Evolutionary conservation across 2,888 invertebrate species (phyloP).

Genomic region (Lathronympha strigana): DNA sequence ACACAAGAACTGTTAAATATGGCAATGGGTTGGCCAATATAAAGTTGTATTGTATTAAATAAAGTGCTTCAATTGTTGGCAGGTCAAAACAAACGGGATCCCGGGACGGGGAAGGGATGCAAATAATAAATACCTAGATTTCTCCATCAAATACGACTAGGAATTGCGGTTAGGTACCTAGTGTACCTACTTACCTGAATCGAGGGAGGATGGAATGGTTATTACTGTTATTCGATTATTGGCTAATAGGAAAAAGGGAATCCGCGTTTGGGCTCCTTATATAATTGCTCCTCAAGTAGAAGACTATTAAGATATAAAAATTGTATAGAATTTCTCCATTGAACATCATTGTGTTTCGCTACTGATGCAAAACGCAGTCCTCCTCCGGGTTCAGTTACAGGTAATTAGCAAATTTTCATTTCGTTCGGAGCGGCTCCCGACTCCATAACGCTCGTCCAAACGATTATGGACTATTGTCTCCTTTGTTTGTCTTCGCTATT

Average conservation of each 20-base stretch:
- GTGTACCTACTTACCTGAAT: too few relatives aligned
- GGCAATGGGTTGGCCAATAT: not conserved
- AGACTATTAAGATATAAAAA: not conserved
- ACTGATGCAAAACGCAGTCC: constrained; percentile 22
- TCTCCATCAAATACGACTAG: too few relatives aligned
- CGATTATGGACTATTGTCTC: constrained; percentile 62
- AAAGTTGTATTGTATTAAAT: not conserved
- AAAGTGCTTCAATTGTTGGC: not conserved
- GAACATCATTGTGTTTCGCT: constrained; percentile 13
- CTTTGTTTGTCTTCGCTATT: constrained; percentile 57
- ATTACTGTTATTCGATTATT: too few relatives aligned
- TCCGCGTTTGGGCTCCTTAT: not conserved
- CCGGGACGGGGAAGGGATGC: too few relatives aligned
- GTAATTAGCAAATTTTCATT: constrained; percentile 59
- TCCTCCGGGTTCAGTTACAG: constrained; percentile 46
- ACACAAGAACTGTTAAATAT: not conserved
- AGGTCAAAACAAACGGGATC: too few relatives aligned
- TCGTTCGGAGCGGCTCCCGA: constrained; percentile 49
- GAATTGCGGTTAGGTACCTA: too few relatives aligned
- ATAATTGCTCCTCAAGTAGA: not conserved
- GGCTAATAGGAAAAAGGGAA: not conserved
- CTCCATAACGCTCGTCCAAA: constrained; percentile 55
- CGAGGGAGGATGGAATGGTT: too few relatives aligned
- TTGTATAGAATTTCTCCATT: not conserved
- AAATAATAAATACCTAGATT: too few relatives aligned